A percentile compares a stretch with the other conserved stretches of the same genome.
Conservation (phyloP, 2,797 vertebrate species). For the Danio jaintianensis region DNA sequence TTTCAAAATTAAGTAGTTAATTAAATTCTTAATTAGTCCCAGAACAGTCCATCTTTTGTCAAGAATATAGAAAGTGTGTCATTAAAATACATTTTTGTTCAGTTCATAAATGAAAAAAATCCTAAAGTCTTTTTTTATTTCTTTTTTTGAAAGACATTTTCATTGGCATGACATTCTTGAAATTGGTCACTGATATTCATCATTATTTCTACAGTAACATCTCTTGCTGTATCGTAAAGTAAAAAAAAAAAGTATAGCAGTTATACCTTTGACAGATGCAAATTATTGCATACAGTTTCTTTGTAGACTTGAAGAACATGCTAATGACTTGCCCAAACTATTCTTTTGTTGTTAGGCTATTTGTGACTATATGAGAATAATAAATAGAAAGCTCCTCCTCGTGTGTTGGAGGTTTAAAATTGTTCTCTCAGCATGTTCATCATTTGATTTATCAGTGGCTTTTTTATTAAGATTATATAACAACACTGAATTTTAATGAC, state of each 20-base stretch:
- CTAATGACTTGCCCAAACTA: neutral
- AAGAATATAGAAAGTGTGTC: neutral
- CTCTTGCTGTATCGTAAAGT: neutral
- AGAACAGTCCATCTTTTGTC: conserved; percentile 1
- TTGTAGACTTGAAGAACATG: neutral
- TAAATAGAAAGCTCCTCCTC: neutral
- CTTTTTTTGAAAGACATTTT: too few relatives aligned
- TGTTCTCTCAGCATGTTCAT: neutral
- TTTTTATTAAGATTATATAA: conserved; percentile 15
- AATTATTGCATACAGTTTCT: neutral
- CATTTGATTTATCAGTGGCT: neutral
- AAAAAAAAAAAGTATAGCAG: neutral
- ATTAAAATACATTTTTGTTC: neutral
- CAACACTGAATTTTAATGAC: conserved; percentile 6
- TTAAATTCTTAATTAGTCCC: conserved; percentile 5
- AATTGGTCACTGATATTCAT: conserved; percentile 7
- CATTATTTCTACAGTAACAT: conserved; percentile 2
- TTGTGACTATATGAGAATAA: neutral
- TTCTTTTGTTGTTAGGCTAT: neutral
- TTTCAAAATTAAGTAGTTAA: neutral
- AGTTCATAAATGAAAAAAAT: neutral
- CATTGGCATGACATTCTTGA: conserved; percentile 1
- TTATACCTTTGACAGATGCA: neutral
- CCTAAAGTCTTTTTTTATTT: neutral
- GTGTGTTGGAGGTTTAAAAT: neutral